Conservation (phyloP, 2,888 invertebrate genomes). For the Eristalinus aeneus region DNA sequence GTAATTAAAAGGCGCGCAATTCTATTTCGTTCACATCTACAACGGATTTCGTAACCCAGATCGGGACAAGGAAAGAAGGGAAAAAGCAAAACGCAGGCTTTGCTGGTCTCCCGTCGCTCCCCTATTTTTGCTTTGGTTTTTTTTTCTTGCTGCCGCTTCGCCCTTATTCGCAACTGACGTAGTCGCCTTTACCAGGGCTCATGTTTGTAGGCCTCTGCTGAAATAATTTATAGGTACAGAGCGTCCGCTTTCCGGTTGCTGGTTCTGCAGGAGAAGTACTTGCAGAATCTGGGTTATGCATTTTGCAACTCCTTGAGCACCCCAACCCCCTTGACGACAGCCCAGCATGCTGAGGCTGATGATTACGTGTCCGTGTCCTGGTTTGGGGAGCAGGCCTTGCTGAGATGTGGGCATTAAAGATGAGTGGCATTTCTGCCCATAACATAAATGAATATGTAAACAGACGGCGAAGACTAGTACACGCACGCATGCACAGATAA, state of each 20-base stretch:
- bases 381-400: background rate
- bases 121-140: background rate
- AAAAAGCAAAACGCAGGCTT: background rate
- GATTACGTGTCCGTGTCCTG: too few relatives aligned
- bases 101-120: conserved; percentile 14
- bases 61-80: conserved; percentile 11
- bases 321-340: background rate
- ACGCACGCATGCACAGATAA: background rate
- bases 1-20: conserved; percentile 47
- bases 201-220: conserved; percentile 11
- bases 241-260: conserved; percentile 18
- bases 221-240: conserved; percentile 62
- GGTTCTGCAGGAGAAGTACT: conserved; percentile 46
- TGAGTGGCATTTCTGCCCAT: conserved; percentile 41
- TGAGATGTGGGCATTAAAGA: conserved; percentile 51
- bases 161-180: background rate
- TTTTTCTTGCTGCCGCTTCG: conserved; percentile 1
- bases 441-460: conserved; percentile 53
- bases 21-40: conserved; percentile 15
- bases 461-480: background rate
- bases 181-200: conserved; percentile 24
- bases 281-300: conserved; percentile 62
- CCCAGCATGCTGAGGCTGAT: too few relatives aligned
- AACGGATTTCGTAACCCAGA: conserved; percentile 47
- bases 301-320: conserved; percentile 62